Conservation (phyloP, 2,888 invertebrate genomes). For the Phalera bucephala region DNA sequence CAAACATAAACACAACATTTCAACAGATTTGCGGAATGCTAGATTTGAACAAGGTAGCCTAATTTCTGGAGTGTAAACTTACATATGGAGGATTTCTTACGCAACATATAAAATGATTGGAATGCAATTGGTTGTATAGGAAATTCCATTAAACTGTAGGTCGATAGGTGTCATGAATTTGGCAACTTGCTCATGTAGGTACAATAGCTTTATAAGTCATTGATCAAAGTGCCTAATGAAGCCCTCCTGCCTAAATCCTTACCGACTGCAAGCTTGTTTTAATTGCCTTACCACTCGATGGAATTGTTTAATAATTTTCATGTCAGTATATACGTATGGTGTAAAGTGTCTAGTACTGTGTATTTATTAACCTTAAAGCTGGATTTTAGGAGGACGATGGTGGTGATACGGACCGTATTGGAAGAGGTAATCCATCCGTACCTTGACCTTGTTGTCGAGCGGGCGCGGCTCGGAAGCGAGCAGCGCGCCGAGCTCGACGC, state of each 20-base stretch:
- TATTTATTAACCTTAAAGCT: too few relatives aligned
- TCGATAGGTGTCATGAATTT: too few relatives aligned
- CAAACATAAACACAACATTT: conserved; percentile 1
- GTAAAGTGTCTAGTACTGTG: too few relatives aligned
- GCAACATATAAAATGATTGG: neutral
- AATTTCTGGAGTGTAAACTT: neutral
- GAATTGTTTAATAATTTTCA: too few relatives aligned
- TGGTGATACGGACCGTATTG: neutral
- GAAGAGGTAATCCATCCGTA: conserved; percentile 48
- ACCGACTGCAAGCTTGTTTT: too few relatives aligned
- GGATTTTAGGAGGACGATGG: neutral
- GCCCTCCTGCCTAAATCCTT: too few relatives aligned
- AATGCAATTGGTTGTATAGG: neutral
- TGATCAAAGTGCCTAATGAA: too few relatives aligned
- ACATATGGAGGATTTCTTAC: neutral
- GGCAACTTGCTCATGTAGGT: too few relatives aligned
- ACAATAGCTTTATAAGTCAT: too few relatives aligned
- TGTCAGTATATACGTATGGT: too few relatives aligned
- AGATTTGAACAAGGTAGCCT: neutral
- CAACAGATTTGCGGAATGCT: neutral
- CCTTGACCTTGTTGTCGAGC: conserved; percentile 90
- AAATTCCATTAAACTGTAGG: neutral
- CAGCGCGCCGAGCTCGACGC: conserved; percentile 85
- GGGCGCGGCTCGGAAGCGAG: conserved; percentile 86
- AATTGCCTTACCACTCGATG: too few relatives aligned